Base-by-base conservation (phyloP, 2,797 vertebrate genomes). In the Coregonus sp. region DNA sequence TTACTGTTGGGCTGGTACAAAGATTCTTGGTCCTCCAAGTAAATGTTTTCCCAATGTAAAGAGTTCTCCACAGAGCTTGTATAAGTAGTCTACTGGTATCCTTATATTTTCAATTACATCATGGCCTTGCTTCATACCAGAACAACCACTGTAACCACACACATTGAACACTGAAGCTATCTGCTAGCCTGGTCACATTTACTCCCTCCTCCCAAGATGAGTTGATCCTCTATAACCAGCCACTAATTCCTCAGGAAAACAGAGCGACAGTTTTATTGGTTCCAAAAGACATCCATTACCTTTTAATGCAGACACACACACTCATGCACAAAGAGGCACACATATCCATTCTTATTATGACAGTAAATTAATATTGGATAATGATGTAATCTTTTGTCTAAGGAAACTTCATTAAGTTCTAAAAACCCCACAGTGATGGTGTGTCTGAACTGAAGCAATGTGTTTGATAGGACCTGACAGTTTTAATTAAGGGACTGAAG, bases 11-110 rank as follows among this genome's bases (percentile, higher is more conserved):
- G 82, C 94, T 99, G 81, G 94, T 96, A 86, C 97, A 99, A 89
- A 95, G 91, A 86, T 98, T 96, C 91, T 92, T 99, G 87, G 95
- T 96, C 66, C 94, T 99, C 90, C 98, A 99, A 90, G 92, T 99
- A 86, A 97, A 96, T 86, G 85, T 37, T 99, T 86, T 96, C 97
- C 65, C 71, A 93, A 81, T 92, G 92, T 90, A 95, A 95, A 90
- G 96, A 98, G 89, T 98, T 99, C 93, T 97, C 97, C 35, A 90
- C 95, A 35, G 97, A 99, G 89, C 93, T 99, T 87, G 87, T 96
- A 97, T 99, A 96, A 96, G 95, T 94, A 83, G 4, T 7, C 50
- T 63, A 47, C 9, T 52, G 25, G 47, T 50, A 72, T 5, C 5
- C n/a, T 12, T 78, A 54, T 50, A 15, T 73, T 20, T 66, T 6